phyloP scores from a whole-genome alignment of 2,888 invertebrate species.

The Nemurella pictetii region DNA sequence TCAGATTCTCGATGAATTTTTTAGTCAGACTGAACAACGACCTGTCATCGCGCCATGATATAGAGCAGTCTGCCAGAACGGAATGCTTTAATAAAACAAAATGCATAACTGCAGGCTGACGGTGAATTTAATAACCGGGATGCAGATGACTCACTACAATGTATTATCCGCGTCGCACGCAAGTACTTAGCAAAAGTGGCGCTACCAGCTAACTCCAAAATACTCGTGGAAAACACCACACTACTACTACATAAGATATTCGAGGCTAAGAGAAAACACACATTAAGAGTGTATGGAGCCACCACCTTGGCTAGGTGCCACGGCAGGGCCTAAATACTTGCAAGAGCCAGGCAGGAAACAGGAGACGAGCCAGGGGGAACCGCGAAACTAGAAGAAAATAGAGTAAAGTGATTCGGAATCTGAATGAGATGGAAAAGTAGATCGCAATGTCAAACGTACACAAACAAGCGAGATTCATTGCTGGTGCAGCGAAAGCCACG shows the following conservation, averaged over 20 bases:
- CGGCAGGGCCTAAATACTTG: constrained; percentile 13
- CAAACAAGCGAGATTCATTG: constrained; percentile 15
- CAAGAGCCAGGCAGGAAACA: constrained; percentile 25
- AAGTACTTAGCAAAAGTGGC: neutral
- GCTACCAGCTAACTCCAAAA: neutral
- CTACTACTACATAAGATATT: constrained; percentile 32
- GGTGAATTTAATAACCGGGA: neutral
- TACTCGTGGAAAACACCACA: constrained; percentile 14
- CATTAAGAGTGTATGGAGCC: constrained; percentile 27
- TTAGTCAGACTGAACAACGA: too few species aligned
- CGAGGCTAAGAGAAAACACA: constrained; percentile 32
- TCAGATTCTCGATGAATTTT: too few species aligned
- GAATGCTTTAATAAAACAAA: neutral
- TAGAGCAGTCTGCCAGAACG: neutral
- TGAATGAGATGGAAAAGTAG: constrained; percentile 20
- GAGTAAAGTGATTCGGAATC: constrained; percentile 13
- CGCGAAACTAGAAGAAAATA: constrained; percentile 1
- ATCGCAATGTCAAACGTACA: constrained; percentile 12
- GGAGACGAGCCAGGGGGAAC: constrained; percentile 1
- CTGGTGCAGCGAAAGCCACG: neutral
- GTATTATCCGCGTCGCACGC: neutral
- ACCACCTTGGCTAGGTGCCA: constrained; percentile 33
- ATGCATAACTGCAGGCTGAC: neutral
- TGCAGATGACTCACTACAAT: neutral
- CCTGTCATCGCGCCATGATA: neutral